A percentile compares a stretch with the other conserved stretches of the same genome.
These are phyloP conservation scores for Platorchestia sp. DNA, from an alignment of 1,140 invertebrate genomes.

Conservation along the genomic window DNA sequence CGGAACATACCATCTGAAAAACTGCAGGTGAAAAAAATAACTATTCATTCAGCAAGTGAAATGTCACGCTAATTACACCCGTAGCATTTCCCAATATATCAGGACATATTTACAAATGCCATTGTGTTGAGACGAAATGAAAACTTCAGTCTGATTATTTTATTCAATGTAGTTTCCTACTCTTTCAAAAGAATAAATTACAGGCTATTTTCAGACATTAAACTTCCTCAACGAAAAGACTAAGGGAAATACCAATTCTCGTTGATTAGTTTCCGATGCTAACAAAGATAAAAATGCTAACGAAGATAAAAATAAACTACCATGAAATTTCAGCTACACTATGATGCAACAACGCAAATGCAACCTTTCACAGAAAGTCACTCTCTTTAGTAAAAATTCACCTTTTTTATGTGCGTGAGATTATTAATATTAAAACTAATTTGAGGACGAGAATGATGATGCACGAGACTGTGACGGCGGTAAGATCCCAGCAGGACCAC, in stretches of 20 bases:
- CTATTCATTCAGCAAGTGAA: background rate
- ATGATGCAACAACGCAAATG: no score
- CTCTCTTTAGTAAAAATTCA: no score
- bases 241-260: no score
- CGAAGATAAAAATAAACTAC: no score
- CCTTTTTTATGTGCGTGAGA: background rate
- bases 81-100: background rate
- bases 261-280: no score
- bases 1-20: background rate
- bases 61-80: background rate
- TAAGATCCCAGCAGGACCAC: background rate
- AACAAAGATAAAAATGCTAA: no score
- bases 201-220: background rate
- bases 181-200: background rate
- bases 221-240: no score
- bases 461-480: background rate
- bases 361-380: no score
- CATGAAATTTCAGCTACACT: no score
- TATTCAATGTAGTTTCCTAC: background rate
- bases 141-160: background rate
- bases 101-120: background rate
- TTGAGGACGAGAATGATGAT: background rate
- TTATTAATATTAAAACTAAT: background rate
- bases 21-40: background rate
- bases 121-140: background rate